phyloP scores from a whole-genome alignment of 2,797 vertebrate genomes.

The Pteronotus mesoamericanus region DNA sequence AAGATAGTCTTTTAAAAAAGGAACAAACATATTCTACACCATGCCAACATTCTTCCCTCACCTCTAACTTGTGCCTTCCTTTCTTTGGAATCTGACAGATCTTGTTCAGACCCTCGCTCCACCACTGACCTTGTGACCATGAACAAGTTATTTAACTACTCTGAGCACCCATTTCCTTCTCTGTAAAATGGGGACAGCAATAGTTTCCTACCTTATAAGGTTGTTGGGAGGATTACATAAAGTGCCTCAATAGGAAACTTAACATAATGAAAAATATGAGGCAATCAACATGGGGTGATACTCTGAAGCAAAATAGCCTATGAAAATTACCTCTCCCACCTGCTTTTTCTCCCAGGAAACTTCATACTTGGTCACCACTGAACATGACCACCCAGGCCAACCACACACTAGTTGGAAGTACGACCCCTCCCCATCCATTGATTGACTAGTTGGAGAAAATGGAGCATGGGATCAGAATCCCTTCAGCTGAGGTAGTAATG shows the following conservation, averaged over 20 bases:
- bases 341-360: not conserved
- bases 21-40: not conserved
- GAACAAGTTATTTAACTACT: not conserved
- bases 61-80: not conserved
- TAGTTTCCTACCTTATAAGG: not conserved
- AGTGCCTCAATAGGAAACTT: conserved; percentile 20
- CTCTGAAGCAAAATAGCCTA: not conserved
- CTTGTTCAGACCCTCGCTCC: not conserved
- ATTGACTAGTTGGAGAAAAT: not conserved
- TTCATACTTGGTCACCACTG: not conserved
- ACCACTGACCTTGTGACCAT: not conserved
- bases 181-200: not conserved
- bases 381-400: not conserved
- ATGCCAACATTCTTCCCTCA: not conserved
- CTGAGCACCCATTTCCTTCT: not conserved
- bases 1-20: not conserved
- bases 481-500: not conserved
- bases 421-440: accelerated
- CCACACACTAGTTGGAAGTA: not conserved
- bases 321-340: not conserved
- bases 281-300: not conserved
- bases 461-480: not conserved
- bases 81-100: not conserved
- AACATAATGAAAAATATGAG: not conserved
- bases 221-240: not conserved